Conservation (phyloP, 2,113 vertebrate species). For the Malurus melanocephalus region DNA sequence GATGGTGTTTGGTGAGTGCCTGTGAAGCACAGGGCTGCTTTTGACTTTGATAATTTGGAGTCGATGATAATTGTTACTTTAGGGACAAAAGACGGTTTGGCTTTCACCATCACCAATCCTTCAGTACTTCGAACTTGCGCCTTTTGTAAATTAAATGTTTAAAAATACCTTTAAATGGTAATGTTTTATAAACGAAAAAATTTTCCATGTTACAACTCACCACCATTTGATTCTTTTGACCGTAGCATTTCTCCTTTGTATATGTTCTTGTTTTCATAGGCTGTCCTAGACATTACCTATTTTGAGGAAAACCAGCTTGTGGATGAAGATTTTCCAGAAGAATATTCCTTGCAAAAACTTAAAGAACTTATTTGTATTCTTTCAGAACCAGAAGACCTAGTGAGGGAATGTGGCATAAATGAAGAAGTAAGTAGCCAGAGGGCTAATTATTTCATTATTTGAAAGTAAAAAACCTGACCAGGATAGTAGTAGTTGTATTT, state of each 20-base stretch:
- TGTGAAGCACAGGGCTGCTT: neutral
- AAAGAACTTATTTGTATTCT: conserved; percentile 85
- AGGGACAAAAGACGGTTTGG: neutral
- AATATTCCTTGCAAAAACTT: conserved; percentile 86
- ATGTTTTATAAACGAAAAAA: neutral
- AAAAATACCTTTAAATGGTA: neutral
- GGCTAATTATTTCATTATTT: neutral
- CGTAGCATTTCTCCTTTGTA: neutral
- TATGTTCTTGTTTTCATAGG: conserved; percentile 69
- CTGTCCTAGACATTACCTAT: conserved; percentile 91
- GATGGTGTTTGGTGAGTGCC: accelerated
- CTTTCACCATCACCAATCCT: neutral
- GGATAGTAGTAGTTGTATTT: neutral
- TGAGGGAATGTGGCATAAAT: conserved; percentile 59
- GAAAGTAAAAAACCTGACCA: neutral
- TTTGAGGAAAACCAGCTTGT: conserved; percentile 95
- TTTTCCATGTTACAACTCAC: neutral
- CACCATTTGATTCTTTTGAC: neutral
- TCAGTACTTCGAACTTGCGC: neutral
- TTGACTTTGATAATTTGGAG: neutral
- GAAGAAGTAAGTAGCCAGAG: conserved; percentile 64
- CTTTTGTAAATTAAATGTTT: neutral
- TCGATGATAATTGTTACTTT: accelerated
- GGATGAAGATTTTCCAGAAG: conserved; percentile 92
- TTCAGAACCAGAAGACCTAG: conserved; percentile 89